phyloP scores from a whole-genome alignment of 2,888 invertebrate species.

The Nematopogon swammerdamellus region DNA sequence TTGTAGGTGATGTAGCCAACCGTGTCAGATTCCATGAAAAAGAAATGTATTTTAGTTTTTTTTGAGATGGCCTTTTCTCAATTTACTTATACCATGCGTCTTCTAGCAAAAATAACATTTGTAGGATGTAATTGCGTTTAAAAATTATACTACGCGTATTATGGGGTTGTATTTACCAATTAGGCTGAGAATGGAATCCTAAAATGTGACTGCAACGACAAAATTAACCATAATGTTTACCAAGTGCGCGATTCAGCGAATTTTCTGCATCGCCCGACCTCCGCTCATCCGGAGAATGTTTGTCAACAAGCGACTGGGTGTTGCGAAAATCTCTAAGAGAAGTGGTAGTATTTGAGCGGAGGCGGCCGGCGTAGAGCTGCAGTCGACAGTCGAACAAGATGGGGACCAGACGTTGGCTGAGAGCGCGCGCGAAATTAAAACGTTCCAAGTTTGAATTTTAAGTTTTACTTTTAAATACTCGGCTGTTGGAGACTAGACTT shows the following conservation, averaged over 20 bases:
- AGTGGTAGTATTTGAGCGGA: slow-evolving; percentile 43
- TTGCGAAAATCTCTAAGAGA: slow-evolving; percentile 15
- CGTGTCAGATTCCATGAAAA: too few species aligned
- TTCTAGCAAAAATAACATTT: too few species aligned
- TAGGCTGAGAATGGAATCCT: too few species aligned
- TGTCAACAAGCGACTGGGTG: background rate
- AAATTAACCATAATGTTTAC: background rate
- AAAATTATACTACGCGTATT: too few species aligned
- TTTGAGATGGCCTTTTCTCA: too few species aligned
- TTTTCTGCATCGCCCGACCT: background rate
- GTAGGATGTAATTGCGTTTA: too few species aligned
- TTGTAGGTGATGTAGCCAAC: too few species aligned
- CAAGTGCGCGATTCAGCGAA: background rate
- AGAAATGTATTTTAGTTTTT: too few species aligned
- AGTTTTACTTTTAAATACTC: slow-evolving; percentile 13
- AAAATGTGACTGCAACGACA: too few species aligned
- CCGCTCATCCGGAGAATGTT: background rate
- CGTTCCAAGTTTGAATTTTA: slow-evolving; percentile 17
- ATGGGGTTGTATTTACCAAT: too few species aligned
- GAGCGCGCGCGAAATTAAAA: slow-evolving; percentile 24
- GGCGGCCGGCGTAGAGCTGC: slow-evolving; percentile 19
- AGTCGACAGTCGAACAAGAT: slow-evolving; percentile 36
- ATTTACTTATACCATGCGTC: too few species aligned
- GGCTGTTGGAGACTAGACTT: slow-evolving; percentile 14
- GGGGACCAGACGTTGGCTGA: slow-evolving; percentile 30